Evolutionary conservation across 2,113 vertebrate genomes (phyloP), one percentile per base, ranked within the genome.

Genomic region (Dascyllus trimaculatus): DNA sequence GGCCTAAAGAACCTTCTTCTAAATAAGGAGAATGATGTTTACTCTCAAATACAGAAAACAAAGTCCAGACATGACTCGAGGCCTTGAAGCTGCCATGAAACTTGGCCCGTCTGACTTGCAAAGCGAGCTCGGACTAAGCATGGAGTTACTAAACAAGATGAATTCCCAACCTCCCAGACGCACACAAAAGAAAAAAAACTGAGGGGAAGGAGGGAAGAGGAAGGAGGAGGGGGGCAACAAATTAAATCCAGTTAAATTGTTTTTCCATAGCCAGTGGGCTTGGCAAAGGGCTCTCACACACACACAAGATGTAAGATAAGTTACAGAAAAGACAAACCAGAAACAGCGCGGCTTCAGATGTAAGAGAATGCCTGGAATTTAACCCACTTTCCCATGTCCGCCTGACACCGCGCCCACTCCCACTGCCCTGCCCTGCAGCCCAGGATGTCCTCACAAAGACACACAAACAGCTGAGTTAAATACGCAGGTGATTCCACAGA

Each of bases 211-310:
- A 61, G 65, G 10, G 40, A 63, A 51, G 78, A 71, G 61, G 78
- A 40, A 49, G 71, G 69, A 63, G 65, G 35, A 70, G 54, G 68
- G 53, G 80, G 74, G 85, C 51, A 66, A 87, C 87, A 91, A 93
- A 93, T 94, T 93, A 93, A 93, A 92, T 85, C 90, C 91, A 93
- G 92, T 88, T 91, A 93, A 94, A 93, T 92, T 91, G 93, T 94
- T 94, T 94, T 93, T 93, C 93, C 92, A 93, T 94, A 89, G 93
- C 93, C 90, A 90, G 90, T 91, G 90, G 93, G 92, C 75, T 89
- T 93, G 91, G 91, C 85, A 89, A 85, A 79, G 80, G 71, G 71
- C 81, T 74, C 83, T 71, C 80, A 56, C 85, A 74, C 78, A 81
- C 82, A 81, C 82, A 85, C 88, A 81, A 82, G 91, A 91, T 90